These are phyloP conservation scores for Erpetoichthys calabaricus DNA, from an alignment of 2,797 vertebrate species.

Conservation along the genomic window DNA sequence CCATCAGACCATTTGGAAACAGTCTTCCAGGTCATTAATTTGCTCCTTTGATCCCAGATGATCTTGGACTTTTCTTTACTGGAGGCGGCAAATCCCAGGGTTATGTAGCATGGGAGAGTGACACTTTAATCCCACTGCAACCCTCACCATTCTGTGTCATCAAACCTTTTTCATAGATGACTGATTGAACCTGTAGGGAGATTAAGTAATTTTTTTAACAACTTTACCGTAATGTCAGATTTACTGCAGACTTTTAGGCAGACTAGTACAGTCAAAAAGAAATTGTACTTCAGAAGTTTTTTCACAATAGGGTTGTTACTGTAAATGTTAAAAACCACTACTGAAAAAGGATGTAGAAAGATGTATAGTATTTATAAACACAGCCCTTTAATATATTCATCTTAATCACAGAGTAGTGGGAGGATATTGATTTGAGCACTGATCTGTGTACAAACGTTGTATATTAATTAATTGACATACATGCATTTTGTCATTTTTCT, in stretches of 20 bases:
- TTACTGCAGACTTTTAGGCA: slow-evolving; percentile 26
- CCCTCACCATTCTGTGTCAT: slow-evolving; percentile 35
- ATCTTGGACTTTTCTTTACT: slow-evolving; percentile 27
- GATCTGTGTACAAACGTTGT: too few species aligned
- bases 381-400: too few species aligned
- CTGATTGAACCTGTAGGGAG: slow-evolving; percentile 39
- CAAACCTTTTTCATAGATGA: slow-evolving; percentile 37
- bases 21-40: slow-evolving; percentile 46
- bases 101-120: slow-evolving; percentile 30
- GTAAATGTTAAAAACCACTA: too few species aligned
- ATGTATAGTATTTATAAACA: too few species aligned
- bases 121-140: slow-evolving; percentile 35
- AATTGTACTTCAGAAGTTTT: too few species aligned
- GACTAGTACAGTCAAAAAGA: too few species aligned
- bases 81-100: slow-evolving; percentile 22
- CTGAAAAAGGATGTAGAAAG: too few species aligned
- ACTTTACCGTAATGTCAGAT: slow-evolving; percentile 35
- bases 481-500: too few species aligned
- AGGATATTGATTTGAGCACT: too few species aligned
- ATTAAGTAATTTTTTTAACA: slow-evolving; percentile 66
- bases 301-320: too few species aligned
- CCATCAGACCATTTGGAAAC: slow-evolving; percentile 31
- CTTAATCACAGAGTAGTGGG: too few species aligned
- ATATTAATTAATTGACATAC: too few species aligned
- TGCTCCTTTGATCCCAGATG: slow-evolving; percentile 34